Evolutionary conservation across 2,888 invertebrate species (phyloP), one percentile per base, ranked within the genome.

Genomic region (Dryomyza anilis): DNA sequence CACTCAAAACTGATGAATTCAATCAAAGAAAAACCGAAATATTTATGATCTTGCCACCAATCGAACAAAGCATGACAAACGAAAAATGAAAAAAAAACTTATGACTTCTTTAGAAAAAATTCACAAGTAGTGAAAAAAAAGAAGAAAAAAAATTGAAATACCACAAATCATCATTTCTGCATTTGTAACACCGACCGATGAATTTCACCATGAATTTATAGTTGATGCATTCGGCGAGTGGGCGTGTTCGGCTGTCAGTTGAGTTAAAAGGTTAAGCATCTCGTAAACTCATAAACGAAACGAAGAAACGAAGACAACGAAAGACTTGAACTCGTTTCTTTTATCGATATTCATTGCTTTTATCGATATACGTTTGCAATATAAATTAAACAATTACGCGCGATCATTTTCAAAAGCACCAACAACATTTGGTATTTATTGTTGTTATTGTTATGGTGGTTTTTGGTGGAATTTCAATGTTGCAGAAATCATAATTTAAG

Each of bases 401-500:
- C 30, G 30, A 57, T 19, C 33, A 25, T 25, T 43, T 43, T n/a
- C 16, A 43, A 19, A n/a, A 43, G 19, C n/a, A 8, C 48, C 8
- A 48, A 21, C 19, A 14, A 19, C 5, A 25, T n/a, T 43, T 43
- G 43, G 43, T n/a, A n/a, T n/a, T n/a, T n/a, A n/a, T n/a, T n/a
- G n/a, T n/a, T n/a, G n/a, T n/a, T n/a, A n/a, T n/a, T n/a, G n/a
- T n/a, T n/a, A n/a, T n/a, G n/a, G n/a, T n/a, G 39, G 39, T 39
- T 39, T 7, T n/a, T n/a, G 39, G n/a, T 39, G 27, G 5, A 58
- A 7, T 3, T 6, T 14, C 4, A 12, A 7, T 14, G n/a, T 25
- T 7, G 29, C 59, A 48, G 52, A 39, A 50, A 50, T 39, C 60
- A 60, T 60, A 52, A 60, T 36, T 60, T 52, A n/a, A n/a, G 8